These are phyloP conservation scores for Lamellibrachia satsuma DNA, from an alignment of 2,888 invertebrate genomes.

Conservation along the genomic window DNA sequence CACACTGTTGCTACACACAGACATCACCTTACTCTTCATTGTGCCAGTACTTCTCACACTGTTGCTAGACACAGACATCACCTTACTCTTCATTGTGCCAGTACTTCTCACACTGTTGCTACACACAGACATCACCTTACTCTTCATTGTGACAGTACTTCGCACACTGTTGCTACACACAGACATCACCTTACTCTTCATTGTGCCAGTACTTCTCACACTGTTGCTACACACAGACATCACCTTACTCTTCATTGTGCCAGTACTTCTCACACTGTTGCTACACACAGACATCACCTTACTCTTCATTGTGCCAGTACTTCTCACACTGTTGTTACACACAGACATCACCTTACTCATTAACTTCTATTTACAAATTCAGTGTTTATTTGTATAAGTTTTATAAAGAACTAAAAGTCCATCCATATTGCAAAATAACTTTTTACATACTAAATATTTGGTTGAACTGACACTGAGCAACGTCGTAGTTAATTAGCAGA, in stretches of 20 bases:
- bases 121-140: background rate
- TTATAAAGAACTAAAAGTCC: too few species aligned
- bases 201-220: background rate
- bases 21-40: background rate
- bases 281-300: conserved; percentile 34
- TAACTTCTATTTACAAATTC: too few species aligned
- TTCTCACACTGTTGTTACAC: too few species aligned
- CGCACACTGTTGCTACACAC: conserved; percentile 3
- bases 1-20: conserved; percentile 90
- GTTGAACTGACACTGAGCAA: too few species aligned
- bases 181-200: background rate
- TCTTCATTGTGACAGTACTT: background rate
- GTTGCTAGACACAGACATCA: background rate
- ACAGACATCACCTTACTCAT: background rate
- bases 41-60: too few species aligned
- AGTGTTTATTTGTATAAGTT: too few species aligned
- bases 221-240: background rate
- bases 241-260: background rate
- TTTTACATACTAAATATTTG: too few species aligned
- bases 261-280: conserved; percentile 6
- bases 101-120: too few species aligned
- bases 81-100: too few species aligned
- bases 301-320: background rate
- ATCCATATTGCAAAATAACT: too few species aligned
- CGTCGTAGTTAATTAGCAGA: too few species aligned